Conservation (phyloP, 2,888 invertebrate genomes). For the Hydriomena furcata region DNA sequence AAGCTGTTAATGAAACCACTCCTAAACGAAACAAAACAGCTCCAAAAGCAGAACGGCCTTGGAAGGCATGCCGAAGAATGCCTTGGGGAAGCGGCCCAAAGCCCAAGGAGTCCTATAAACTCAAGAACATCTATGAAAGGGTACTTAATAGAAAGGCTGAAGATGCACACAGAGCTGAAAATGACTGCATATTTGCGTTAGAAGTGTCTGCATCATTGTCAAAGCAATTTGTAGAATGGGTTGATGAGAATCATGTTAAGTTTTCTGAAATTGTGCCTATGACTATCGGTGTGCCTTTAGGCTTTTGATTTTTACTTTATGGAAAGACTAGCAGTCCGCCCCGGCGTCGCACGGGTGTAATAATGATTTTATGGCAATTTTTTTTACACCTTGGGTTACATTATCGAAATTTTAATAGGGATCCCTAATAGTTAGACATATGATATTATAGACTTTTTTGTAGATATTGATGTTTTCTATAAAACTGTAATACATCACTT, state of each 20-base stretch:
- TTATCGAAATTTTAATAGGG: too few relatives aligned
- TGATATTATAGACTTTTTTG: too few relatives aligned
- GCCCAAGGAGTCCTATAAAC: slow-evolving; percentile 70
- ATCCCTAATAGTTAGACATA: too few relatives aligned
- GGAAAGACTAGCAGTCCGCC: too few relatives aligned
- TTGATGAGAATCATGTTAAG: slow-evolving; percentile 51
- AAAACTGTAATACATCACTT: too few relatives aligned
- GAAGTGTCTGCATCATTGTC: slow-evolving; percentile 82
- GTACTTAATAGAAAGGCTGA: slow-evolving; percentile 67
- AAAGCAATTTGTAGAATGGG: slow-evolving; percentile 83
- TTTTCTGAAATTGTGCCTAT: slow-evolving; percentile 62
- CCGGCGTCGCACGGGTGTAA: too few relatives aligned
- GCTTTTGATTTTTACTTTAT: too few relatives aligned
- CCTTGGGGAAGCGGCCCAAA: slow-evolving; percentile 48
- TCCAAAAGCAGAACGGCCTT: slow-evolving; percentile 4
- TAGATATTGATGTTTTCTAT: too few relatives aligned
- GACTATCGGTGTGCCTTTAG: slow-evolving; percentile 56
- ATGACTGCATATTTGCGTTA: slow-evolving; percentile 85
- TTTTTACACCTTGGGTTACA: too few relatives aligned
- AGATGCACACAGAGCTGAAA: slow-evolving; percentile 86
- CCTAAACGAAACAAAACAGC: slow-evolving; percentile 39
- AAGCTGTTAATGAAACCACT: slow-evolving; percentile 56
- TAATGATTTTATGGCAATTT: too few relatives aligned
- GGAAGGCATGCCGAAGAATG: slow-evolving; percentile 45
- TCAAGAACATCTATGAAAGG: slow-evolving; percentile 82